Conservation (phyloP, 2,113 vertebrate genomes). For the Nicator chloris region DNA sequence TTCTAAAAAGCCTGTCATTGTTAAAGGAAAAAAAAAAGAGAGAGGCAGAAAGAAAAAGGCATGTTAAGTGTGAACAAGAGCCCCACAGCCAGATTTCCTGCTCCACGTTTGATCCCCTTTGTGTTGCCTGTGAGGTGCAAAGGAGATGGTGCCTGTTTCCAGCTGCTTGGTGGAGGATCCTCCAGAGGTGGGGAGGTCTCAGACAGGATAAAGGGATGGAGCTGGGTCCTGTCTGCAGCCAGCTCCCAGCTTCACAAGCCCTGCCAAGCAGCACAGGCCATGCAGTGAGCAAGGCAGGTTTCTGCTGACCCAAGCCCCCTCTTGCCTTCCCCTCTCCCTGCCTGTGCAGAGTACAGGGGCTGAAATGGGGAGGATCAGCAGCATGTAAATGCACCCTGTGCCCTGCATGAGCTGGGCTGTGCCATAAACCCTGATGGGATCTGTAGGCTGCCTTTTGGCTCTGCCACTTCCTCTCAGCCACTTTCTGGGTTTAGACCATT, state of each 20-base stretch:
- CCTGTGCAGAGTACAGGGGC: rapidly evolving
- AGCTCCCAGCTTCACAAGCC: neutral
- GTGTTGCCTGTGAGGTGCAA: neutral
- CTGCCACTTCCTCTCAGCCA: neutral
- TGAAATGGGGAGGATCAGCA: neutral
- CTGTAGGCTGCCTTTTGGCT: neutral
- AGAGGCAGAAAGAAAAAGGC: neutral
- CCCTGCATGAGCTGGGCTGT: neutral
- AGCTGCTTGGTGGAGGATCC: neutral
- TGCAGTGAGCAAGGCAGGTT: neutral
- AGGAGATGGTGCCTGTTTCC: neutral
- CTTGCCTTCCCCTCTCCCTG: neutral
- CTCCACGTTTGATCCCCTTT: neutral
- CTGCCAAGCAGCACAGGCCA: neutral
- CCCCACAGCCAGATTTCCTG: neutral
- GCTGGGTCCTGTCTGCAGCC: neutral
- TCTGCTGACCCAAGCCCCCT: neutral
- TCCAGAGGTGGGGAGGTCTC: neutral
- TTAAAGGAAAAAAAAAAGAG: neutral
- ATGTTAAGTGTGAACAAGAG: neutral
- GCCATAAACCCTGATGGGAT: rapidly evolving
- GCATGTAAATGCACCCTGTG: rapidly evolving
- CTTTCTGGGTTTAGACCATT: neutral
- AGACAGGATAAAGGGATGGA: neutral
- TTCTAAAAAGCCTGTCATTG: neutral